Evolutionary conservation across 2,888 invertebrate species (phyloP), one percentile per base, ranked within the genome.

Genomic region (Hirtodrosophila cameraria): DNA sequence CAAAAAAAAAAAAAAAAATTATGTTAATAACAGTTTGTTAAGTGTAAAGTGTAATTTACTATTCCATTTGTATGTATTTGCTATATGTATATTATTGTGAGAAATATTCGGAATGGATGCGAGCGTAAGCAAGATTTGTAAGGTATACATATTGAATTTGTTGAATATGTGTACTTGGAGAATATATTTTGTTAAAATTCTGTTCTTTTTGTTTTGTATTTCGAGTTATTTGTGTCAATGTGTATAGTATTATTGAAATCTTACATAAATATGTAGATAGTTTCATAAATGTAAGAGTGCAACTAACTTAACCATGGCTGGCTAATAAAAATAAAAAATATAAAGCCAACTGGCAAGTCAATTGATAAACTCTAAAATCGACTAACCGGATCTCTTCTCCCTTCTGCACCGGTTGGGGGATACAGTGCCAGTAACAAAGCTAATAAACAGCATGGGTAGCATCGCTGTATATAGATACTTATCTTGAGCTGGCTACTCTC

Each of bases 371-470:
- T 53, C 8, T 43, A 11, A 35, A 49, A 35, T 49, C 27, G 36
- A 16, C 65, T n/a, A 59, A 27, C 41, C 27, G 15, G 35, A 50
- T 11, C 7, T 30, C 20, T n/a, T 2, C 27, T 12, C 23, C 30
- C 13, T 7, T 31, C 1, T 18, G 25, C 2, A 2, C 2, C 36
- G 53, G 36, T 27, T 43, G 52, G 42, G 35, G n/a, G n/a, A n/a
- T n/a, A n/a, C 41, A 38, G 15, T 41, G 30, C 13, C 35, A 16
- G 35, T 33, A 38, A 38, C 30, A 39, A 27, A 42, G 7, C 31
- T 42, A 45, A 65, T 67, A 50, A 23, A 27, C 43, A 35, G 39
- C 41, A 25, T 13, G 25, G 18, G 25, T 42, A 18, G 43, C 3
- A 3, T 9, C 23, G 27, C 16, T 28, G 27, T 23, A 18, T 28